phyloP scores from a whole-genome alignment of 2,113 vertebrate species.

The Hippopotamus amphibius region DNA sequence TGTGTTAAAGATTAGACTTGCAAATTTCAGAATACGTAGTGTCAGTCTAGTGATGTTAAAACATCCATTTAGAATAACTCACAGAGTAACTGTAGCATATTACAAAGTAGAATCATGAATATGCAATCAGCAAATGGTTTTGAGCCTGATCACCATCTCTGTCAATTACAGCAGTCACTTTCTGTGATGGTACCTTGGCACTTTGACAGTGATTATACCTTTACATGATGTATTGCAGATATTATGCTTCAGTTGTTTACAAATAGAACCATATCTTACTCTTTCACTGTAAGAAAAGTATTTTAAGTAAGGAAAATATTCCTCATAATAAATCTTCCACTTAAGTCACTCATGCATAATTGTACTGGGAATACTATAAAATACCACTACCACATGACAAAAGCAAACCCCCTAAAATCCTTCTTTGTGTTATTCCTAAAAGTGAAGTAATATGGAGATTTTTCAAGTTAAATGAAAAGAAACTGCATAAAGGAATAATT shows the following conservation, averaged over 20 bases:
- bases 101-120: conserved; percentile 87
- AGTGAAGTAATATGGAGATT: neutral
- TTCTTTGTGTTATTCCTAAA: conserved; percentile 60
- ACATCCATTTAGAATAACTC: conserved; percentile 84
- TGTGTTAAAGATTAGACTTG: conserved; percentile 83
- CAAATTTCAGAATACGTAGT: conserved; percentile 84
- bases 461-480: conserved; percentile 40
- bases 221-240: conserved; percentile 83
- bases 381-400: conserved; percentile 5
- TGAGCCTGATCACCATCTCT: conserved; percentile 84
- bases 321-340: conserved; percentile 75
- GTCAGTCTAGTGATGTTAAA: conserved; percentile 85
- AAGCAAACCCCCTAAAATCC: neutral
- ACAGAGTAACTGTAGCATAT: conserved; percentile 81
- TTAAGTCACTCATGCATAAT: conserved; percentile 71
- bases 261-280: conserved; percentile 84
- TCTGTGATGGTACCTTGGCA: conserved; percentile 82
- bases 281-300: conserved; percentile 70
- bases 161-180: conserved; percentile 86
- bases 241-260: conserved; percentile 86
- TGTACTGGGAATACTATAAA: conserved; percentile 9
- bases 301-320: conserved; percentile 83
- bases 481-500: neutral
- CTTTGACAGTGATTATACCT: conserved; percentile 89
- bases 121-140: conserved; percentile 87